These are phyloP conservation scores for Gambusia yucatana DNA, from an alignment of 2,797 vertebrate species.

Conservation along the genomic window DNA sequence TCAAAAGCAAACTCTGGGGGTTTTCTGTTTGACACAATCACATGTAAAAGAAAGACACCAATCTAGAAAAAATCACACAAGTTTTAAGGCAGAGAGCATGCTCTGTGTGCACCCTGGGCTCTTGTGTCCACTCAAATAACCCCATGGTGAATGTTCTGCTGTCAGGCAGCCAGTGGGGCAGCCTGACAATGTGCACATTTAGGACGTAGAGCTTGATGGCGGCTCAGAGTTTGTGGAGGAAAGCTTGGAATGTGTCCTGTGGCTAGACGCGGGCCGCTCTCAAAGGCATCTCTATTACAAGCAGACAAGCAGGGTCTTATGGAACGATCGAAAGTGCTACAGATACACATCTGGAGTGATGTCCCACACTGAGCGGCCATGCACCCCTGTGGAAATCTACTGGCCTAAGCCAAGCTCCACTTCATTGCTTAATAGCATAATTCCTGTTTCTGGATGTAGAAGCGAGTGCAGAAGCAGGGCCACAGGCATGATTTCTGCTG, in stretches of 20 bases:
- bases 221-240: slow-evolving; percentile 75
- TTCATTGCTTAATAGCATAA: slow-evolving; percentile 20
- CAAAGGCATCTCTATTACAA: slow-evolving; percentile 81
- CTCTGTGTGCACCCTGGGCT: slow-evolving; percentile 46
- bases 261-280: slow-evolving; percentile 65
- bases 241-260: slow-evolving; percentile 76
- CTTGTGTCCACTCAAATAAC: slow-evolving; percentile 70
- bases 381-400: slow-evolving; percentile 75
- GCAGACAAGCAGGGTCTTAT: slow-evolving; percentile 78
- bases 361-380: slow-evolving; percentile 55
- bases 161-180: slow-evolving; percentile 65
- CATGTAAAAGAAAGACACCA: slow-evolving; percentile 52
- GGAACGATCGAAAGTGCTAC: slow-evolving; percentile 56
- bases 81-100: slow-evolving; percentile 41
- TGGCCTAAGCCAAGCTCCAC: slow-evolving; percentile 30
- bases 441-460: slow-evolving; percentile 31
- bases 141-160: slow-evolving; percentile 65
- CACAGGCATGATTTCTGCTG: slow-evolving; percentile 1
- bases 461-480: slow-evolving; percentile 6
- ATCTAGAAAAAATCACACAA: slow-evolving; percentile 43
- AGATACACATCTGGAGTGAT: slow-evolving; percentile 53
- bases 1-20: slow-evolving; percentile 44
- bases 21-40: slow-evolving; percentile 45
- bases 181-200: slow-evolving; percentile 81
- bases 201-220: slow-evolving; percentile 58